Base-by-base conservation (phyloP, 2,888 invertebrate species). In the Hermaeophaga mercurialis region DNA sequence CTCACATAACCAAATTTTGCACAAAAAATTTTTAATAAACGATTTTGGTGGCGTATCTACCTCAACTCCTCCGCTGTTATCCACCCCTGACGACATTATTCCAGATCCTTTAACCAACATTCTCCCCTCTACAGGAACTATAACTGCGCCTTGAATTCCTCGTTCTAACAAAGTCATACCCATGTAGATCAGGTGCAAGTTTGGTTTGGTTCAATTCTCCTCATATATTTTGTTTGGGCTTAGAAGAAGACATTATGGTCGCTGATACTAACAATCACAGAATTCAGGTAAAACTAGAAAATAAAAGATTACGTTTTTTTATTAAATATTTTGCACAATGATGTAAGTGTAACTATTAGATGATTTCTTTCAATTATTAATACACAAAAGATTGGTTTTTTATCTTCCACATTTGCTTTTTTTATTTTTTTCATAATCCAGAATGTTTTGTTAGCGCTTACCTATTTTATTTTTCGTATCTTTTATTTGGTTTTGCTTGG, bases 251-350 rank as follows among this genome's bases (percentile, higher is more conserved):
- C 73, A 96, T 97, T 66, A 91, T 96, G 70, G 96, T 96, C 15
- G 96, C 96, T 34, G 94, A 96, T 76, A 96, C 96, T 3, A 95
- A 96, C 76, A 96, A 96, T 77, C 96, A 97, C 80, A 89, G 96
- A 62, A 93, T 97, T 72, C 92, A 94, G 80, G 90, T 89, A 74
- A 63, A 67, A 49, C 17, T n/a, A n/a, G n/a, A n/a, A n/a, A n/a
- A n/a, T n/a, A n/a, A n/a, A n/a, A n/a, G n/a, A n/a, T n/a, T n/a
- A n/a, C n/a, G n/a, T n/a, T n/a, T n/a, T n/a, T n/a, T n/a, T n/a
- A n/a, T n/a, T n/a, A n/a, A n/a, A n/a, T n/a, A n/a, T n/a, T n/a
- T n/a, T n/a, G n/a, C n/a, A n/a, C n/a, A n/a, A n/a, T n/a, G n/a
- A n/a, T n/a, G n/a, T n/a, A n/a, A n/a, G n/a, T n/a, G n/a, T n/a